phyloP scores from a whole-genome alignment of 2,797 vertebrate species.

The Xenopus petersii region DNA sequence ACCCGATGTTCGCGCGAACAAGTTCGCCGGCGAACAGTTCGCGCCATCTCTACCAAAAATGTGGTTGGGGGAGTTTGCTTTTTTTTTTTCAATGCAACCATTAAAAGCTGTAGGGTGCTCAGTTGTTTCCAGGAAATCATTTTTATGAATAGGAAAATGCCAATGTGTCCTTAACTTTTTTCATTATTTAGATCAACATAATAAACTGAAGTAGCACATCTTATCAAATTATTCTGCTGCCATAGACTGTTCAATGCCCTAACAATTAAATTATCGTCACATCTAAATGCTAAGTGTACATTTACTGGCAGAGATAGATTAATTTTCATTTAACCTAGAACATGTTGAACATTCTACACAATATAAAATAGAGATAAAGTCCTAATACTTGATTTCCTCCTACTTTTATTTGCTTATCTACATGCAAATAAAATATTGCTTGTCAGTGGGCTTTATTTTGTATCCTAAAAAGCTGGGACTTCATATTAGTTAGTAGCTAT shows the following conservation, averaged over 20 bases:
- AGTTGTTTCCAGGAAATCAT: too few relatives aligned
- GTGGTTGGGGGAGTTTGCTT: too few relatives aligned
- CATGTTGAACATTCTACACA: constrained; percentile 47
- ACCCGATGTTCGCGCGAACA: too few relatives aligned
- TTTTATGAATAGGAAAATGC: too few relatives aligned
- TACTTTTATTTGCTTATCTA: constrained; percentile 28
- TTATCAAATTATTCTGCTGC: constrained; percentile 53
- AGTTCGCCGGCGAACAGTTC: too few relatives aligned
- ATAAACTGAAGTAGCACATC: constrained; percentile 55
- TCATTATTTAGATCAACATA: constrained; percentile 47
- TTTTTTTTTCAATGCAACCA: too few relatives aligned
- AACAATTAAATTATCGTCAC: constrained; percentile 58
- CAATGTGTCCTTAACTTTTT: constrained; percentile 14
- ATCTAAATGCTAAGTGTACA: constrained; percentile 55
- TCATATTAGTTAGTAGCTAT: constrained; percentile 1
- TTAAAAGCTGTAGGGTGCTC: too few relatives aligned
- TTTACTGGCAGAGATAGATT: constrained; percentile 56
- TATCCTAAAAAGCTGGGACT: constrained; percentile 14
- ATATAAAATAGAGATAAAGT: constrained; percentile 31
- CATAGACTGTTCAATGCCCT: constrained; percentile 56
- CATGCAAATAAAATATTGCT: constrained; percentile 20
- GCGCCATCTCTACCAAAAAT: too few relatives aligned
- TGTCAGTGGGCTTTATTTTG: constrained; percentile 6
- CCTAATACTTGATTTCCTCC: constrained; percentile 10
- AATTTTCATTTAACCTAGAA: constrained; percentile 37